phyloP scores from a whole-genome alignment of 2,888 invertebrate genomes.

The Ganaspis brasiliensis region DNA sequence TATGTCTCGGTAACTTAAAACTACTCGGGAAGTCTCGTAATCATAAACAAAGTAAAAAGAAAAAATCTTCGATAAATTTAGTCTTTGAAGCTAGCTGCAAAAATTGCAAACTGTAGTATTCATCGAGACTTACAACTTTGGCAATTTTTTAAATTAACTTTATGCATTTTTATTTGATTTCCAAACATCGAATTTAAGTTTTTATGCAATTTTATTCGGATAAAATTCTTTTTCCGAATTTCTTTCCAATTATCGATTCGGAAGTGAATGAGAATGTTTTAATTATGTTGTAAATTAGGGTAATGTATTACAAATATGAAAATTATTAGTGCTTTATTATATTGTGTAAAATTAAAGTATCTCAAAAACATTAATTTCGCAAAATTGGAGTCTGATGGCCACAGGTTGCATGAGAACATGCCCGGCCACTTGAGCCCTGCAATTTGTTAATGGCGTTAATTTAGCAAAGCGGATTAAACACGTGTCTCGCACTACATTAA shows the following conservation, averaged over 20 bases:
- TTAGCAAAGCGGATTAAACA: constrained; percentile 59
- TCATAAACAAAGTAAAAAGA: neutral
- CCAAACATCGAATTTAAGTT: too few relatives aligned
- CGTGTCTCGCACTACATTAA: constrained; percentile 45
- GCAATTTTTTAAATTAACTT: too few relatives aligned
- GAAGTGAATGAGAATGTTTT: neutral
- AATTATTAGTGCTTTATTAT: too few relatives aligned
- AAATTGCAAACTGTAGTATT: too few relatives aligned
- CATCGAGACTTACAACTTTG: too few relatives aligned
- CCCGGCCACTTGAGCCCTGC: constrained; percentile 48
- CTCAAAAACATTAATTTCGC: neutral
- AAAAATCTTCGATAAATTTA: too few relatives aligned
- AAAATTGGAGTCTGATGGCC: constrained; percentile 18
- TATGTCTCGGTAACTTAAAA: constrained; percentile 5
- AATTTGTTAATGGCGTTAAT: constrained; percentile 63
- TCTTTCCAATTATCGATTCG: too few relatives aligned
- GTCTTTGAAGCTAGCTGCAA: too few relatives aligned
- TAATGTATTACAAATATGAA: neutral
- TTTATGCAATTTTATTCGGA: too few relatives aligned
- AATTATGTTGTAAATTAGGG: neutral
- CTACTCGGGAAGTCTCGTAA: neutral
- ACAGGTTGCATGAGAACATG: constrained; percentile 16
- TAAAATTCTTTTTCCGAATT: too few relatives aligned
- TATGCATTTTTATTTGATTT: too few relatives aligned
- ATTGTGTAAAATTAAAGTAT: too few relatives aligned